A percentile compares a stretch with the other conserved stretches of the same genome.
Evolutionary conservation across 1,140 invertebrate genomes (phyloP).

Genomic region (Halesus radiatus): DNA sequence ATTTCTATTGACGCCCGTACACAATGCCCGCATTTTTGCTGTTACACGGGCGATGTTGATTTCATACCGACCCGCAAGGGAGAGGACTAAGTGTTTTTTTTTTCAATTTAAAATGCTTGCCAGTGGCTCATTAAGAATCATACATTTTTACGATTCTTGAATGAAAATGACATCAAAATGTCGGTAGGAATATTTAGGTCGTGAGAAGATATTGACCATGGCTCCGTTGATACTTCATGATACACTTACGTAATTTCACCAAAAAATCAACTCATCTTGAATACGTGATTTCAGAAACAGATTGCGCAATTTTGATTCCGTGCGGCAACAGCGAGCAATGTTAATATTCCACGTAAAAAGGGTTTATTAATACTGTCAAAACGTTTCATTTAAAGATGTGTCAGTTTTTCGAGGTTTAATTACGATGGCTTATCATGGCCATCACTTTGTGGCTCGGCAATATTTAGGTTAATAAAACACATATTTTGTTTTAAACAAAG

Average conservation of each 20-base stretch:
- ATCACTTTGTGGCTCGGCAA: too few species aligned
- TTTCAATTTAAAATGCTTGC: too few species aligned
- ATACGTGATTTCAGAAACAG: slow-evolving; percentile 19
- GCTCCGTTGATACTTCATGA: slow-evolving; percentile 30
- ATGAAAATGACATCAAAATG: slow-evolving; percentile 44
- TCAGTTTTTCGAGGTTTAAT: background rate
- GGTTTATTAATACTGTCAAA: background rate
- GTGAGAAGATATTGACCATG: slow-evolving; percentile 47
- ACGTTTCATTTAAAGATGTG: background rate
- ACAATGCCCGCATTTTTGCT: too few species aligned
- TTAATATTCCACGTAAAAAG: background rate
- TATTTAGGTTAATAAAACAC: too few species aligned
- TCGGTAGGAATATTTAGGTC: slow-evolving; percentile 12
- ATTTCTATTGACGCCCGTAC: too few species aligned
- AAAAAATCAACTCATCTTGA: slow-evolving; percentile 34
- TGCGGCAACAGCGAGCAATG: slow-evolving; percentile 2
- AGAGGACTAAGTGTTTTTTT: too few species aligned
- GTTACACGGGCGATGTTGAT: too few species aligned
- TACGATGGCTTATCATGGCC: too few species aligned
- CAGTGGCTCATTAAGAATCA: background rate
- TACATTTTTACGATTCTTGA: slow-evolving; percentile 9
- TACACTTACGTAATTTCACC: slow-evolving; percentile 5
- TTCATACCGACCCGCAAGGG: too few species aligned
- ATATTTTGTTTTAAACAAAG: too few species aligned
- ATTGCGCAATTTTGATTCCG: slow-evolving; percentile 20